A percentile compares a stretch with the other conserved stretches of the same genome.
phyloP scores from a whole-genome alignment of 2,797 vertebrate genomes.

The Onychomys torridus region DNA sequence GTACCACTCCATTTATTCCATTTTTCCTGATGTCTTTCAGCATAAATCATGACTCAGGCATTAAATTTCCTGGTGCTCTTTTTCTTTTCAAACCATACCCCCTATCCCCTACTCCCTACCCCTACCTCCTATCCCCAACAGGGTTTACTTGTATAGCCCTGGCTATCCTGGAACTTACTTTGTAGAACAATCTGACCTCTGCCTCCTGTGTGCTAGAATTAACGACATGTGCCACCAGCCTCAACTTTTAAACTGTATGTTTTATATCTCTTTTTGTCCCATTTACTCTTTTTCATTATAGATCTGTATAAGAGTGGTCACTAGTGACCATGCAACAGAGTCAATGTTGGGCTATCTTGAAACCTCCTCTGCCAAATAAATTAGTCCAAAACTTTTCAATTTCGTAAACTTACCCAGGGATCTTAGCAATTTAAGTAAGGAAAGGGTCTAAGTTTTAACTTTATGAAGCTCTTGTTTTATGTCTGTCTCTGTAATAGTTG shows the following conservation, averaged over 20 bases:
- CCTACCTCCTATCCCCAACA: too few relatives aligned
- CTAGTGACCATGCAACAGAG: neutral
- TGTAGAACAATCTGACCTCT: neutral
- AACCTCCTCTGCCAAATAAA: neutral
- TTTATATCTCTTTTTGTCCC: neutral
- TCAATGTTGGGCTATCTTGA: neutral
- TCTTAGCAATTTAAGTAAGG: constrained; percentile 15
- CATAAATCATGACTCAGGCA: neutral
- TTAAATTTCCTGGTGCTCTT: neutral
- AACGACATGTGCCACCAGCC: neutral
- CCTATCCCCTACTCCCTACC: neutral
- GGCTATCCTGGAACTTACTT: neutral
- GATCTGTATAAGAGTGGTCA: neutral
- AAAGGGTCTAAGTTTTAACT: constrained; percentile 26
- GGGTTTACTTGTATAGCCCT: neutral
- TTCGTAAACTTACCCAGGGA: neutral
- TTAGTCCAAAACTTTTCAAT: neutral
- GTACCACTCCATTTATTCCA: neutral
- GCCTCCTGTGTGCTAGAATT: neutral
- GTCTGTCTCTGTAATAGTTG: constrained; percentile 20
- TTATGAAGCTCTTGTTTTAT: constrained; percentile 4
- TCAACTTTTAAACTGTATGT: neutral
- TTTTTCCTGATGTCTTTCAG: neutral
- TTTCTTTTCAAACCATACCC: neutral
- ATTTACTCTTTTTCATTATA: neutral